Percentiles rank a stretch among this genome's conserved stretches.
These are phyloP conservation scores for Patiria miniata DNA, from an alignment of 35 echinoderm and acorn worm species.

Conservation along the genomic window DNA sequence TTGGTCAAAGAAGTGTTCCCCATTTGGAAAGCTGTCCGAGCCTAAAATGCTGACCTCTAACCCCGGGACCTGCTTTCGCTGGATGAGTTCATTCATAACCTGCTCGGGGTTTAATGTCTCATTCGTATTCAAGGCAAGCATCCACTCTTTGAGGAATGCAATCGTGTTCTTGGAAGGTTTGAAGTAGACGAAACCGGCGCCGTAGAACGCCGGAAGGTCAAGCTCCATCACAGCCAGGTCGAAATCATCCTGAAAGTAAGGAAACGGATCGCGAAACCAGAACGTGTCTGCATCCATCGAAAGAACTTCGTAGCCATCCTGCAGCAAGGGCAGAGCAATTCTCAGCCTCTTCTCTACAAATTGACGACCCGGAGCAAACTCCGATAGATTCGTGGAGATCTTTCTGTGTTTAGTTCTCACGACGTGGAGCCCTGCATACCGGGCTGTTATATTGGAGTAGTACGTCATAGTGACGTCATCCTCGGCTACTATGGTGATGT, in stretches of 20 bases:
- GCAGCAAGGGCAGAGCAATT: conserved; percentile 37
- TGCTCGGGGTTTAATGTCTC: conserved; percentile 20
- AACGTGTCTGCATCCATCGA: conserved; percentile 77
- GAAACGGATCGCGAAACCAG: conserved; percentile 80
- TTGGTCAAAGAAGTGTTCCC: conserved; percentile 20
- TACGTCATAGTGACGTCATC: neutral
- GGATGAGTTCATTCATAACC: conserved; percentile 36
- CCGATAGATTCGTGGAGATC: neutral
- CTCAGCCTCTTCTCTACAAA: conserved; percentile 71
- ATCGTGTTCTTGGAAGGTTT: conserved; percentile 20
- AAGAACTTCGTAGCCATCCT: conserved; percentile 63
- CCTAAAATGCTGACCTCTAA: conserved; percentile 26
- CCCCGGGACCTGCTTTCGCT: neutral
- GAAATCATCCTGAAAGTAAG: conserved; percentile 45
- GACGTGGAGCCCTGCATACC: neutral
- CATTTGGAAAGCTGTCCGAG: conserved; percentile 29
- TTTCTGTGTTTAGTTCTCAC: neutral
- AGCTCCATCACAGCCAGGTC: conserved; percentile 10
- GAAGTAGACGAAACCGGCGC: conserved; percentile 53
- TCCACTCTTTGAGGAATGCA: conserved; percentile 30
- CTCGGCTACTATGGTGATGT: conserved; percentile 54
- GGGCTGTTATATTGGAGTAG: neutral
- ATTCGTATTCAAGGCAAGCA: neutral
- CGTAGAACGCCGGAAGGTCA: neutral
- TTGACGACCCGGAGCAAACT: neutral